Evolutionary conservation across 2,888 invertebrate genomes (phyloP), one percentile per base, ranked within the genome.

Genomic region (Drosophila kanekoi): DNA sequence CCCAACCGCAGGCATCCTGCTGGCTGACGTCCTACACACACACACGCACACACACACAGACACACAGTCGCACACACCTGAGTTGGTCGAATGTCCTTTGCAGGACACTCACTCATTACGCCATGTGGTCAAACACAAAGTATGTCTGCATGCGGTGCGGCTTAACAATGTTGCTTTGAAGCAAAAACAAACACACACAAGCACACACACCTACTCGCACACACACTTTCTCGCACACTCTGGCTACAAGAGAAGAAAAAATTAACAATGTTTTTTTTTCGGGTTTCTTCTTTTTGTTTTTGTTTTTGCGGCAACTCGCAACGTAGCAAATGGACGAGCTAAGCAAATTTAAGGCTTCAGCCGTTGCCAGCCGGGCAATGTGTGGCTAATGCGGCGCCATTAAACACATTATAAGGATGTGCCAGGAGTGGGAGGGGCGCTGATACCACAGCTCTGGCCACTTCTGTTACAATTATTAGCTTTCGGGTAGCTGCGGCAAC

Each of bases 51-150:
- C 18, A 52, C 44, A 28, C 45, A 6, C 33, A 38, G 28, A 49
- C 16, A 28, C 8, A 35, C 35, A n/a, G n/a, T n/a, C n/a, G 33
- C 43, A 10, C 14, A 41, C 58, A 72, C 49, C 54, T 61, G 52
- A 53, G 54, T 56, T 43, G 20, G 38, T 41, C 51, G 69, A 40
- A 51, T 54, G 59, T 77, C 65, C 77, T 72, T 53, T 47, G 23
- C 60, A 60, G 79, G 58, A 79, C 57, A 71, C 53, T 45, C 68
- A 56, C 75, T 81, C 87, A 87, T 87, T 87, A 81, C 72, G 75
- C 75, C 81, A 71, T 87, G 87, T 79, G 87, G 83, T 87, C 85
- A 73, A 66, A 83, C 82, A 83, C 71, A 78, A 86, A 82, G 82
- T 77, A 76, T 80, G 83, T 80, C 75, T 75, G 75, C 75, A 62